Evolutionary conservation across 2,888 invertebrate genomes (phyloP).

Genomic region (Zelleria hepariella): DNA sequence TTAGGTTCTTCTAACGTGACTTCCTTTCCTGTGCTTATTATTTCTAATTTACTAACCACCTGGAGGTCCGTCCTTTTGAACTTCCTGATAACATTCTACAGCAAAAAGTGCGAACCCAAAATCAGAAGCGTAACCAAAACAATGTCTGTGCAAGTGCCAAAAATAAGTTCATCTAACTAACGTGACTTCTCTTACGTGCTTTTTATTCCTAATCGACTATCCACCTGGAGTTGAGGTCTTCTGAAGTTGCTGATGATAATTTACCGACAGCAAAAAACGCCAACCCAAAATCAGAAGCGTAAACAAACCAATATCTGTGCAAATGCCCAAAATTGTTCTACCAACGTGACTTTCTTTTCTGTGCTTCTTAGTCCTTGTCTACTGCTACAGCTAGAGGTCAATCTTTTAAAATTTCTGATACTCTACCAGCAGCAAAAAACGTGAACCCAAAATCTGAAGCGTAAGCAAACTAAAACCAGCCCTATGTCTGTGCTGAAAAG

Average conservation of each 20-base stretch:
- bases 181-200: too few relatives aligned
- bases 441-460: background rate
- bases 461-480: background rate
- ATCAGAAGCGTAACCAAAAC: background rate
- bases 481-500: background rate
- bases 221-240: too few relatives aligned
- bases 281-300: background rate
- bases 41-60: too few relatives aligned
- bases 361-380: too few relatives aligned
- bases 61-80: too few relatives aligned
- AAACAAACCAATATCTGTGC: background rate
- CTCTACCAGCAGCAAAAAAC: background rate
- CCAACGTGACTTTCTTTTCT: too few relatives aligned
- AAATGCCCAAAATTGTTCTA: constrained; percentile 20
- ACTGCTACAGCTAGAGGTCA: too few relatives aligned
- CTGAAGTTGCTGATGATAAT: background rate
- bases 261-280: background rate
- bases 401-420: background rate
- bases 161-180: too few relatives aligned
- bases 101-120: background rate
- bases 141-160: constrained; percentile 16
- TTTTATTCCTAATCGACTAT: too few relatives aligned
- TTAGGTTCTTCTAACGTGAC: too few relatives aligned
- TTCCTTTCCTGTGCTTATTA: too few relatives aligned
- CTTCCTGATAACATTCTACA: background rate